Percentiles rank a stretch among this genome's conserved stretches.
These are phyloP conservation scores for Asarcornis scutulata DNA, from an alignment of 2,113 vertebrate species.

Conservation along the genomic window DNA sequence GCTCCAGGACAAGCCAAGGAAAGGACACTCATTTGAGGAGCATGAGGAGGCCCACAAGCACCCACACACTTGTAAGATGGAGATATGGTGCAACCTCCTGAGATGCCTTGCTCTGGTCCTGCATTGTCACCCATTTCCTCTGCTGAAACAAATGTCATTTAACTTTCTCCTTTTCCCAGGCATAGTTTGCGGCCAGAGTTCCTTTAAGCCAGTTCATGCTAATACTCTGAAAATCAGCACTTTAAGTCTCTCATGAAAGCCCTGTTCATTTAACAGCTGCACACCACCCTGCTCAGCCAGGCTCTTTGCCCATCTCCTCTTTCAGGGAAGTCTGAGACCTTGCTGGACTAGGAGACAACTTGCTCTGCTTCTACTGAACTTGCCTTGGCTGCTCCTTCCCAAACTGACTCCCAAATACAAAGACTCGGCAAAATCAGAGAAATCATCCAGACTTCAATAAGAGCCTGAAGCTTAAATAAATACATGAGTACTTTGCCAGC, in stretches of 20 bases:
- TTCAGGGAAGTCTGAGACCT: not conserved
- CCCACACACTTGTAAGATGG: rapidly evolving
- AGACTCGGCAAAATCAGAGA: not conserved
- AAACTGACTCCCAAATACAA: not conserved
- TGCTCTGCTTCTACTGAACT: not conserved
- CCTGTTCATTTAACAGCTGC: not conserved
- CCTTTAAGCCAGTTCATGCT: not conserved
- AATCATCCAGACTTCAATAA: not conserved
- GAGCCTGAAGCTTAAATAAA: not conserved
- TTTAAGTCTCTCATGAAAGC: not conserved
- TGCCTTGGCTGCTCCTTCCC: not conserved
- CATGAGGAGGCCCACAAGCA: not conserved
- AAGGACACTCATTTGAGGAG: rapidly evolving
- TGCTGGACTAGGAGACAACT: not conserved
- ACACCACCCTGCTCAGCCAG: not conserved
- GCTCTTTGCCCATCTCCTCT: not conserved
- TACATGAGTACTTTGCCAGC: not conserved
- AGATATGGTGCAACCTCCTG: not conserved
- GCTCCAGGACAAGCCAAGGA: not conserved
- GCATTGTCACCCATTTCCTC: not conserved
- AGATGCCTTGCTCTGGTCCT: not conserved
- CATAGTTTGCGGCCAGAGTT: not conserved
- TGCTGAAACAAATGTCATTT: not conserved
- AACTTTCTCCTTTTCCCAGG: not conserved
- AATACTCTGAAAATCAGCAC: not conserved